phyloP scores from a whole-genome alignment of 35 echinoderm and acorn worm genomes.

The Apostichopus californicus region DNA sequence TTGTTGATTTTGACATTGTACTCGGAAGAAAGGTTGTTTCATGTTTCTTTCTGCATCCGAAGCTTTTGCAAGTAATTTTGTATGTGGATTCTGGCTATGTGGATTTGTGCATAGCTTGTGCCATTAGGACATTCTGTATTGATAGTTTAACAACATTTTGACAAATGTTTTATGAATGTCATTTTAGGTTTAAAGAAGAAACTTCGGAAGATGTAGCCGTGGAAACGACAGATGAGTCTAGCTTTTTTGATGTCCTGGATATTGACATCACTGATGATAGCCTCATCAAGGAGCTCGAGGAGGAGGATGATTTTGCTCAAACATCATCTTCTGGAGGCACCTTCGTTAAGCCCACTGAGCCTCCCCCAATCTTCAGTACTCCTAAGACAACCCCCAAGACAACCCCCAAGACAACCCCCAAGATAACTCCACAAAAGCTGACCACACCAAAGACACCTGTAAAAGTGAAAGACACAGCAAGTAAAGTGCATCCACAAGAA shows the following conservation, averaged over 20 bases:
- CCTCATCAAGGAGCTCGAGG: conserved; percentile 37
- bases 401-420: background rate
- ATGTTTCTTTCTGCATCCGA: too few species aligned
- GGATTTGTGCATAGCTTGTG: too few species aligned
- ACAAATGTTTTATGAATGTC: background rate
- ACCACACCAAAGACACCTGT: background rate
- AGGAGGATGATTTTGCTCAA: background rate
- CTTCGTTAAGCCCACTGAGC: conserved; percentile 9
- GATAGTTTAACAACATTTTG: background rate
- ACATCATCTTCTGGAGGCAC: background rate
- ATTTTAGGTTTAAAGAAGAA: background rate
- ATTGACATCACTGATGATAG: conserved; percentile 49
- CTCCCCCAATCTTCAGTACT: conserved; percentile 12
- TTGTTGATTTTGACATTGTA: too few species aligned
- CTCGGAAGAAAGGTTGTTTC: too few species aligned
- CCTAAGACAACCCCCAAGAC: background rate
- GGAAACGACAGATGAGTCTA: background rate
- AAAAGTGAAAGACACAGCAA: background rate
- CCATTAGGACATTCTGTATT: background rate
- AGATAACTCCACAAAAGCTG: background rate
- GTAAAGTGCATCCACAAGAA: background rate
- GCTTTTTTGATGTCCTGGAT: conserved; percentile 22
- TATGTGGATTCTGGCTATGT: too few species aligned
- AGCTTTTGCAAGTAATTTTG: too few species aligned
- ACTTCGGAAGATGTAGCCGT: background rate